Base-by-base conservation (phyloP, 2,797 vertebrate genomes). In the Phrynocephalus forsythii region DNA sequence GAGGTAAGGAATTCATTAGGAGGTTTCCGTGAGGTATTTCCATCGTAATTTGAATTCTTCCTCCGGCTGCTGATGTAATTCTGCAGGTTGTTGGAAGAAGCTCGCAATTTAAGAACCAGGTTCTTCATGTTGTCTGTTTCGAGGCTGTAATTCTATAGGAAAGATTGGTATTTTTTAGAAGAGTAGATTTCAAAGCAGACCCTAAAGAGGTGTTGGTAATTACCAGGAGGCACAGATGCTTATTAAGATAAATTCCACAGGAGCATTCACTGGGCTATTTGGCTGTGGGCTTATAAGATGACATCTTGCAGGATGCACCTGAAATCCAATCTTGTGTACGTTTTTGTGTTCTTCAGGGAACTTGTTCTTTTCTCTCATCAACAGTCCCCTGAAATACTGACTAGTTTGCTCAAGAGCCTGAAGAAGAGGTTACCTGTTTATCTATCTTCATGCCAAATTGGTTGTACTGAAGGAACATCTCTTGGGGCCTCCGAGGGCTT, bases 81-180 rank as follows among this genome's bases (percentile, higher is more conserved):
- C 93, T 97, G 98, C 82, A 99, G 95, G 90, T 97, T 97, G 89
- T 97, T 97, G 83, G 98, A 97, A 7, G 98, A 96, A 0, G 96
- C 96, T 71, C 97, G 95, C 95, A 99, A 97, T 91, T 97, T 97
- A 86, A 98, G 97, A 92, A 98, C 97, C 94, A 99, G 93, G 67
- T 96, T 97, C 97, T 98, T 98, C 97, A 99, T 97, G 44, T 97
- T 97, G 93, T 98, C 98, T 0, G 98, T 98, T 97, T 99, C 98
- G 90, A 99, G 96, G 3, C 99, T 98, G 24, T 97, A 97, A 95
- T 99, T 99, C 98, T 99, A 95, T 44, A 91, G 94, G 18, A 93
- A 88, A 86, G 84, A 71, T 60, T 83, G 33, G 6, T 18, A 84
- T 56, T 73, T 2, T 20, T 11, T 71, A 87, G 56, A 87, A 66